These are phyloP conservation scores for Agrochola lota DNA, from an alignment of 2,888 invertebrate species.

Conservation along the genomic window DNA sequence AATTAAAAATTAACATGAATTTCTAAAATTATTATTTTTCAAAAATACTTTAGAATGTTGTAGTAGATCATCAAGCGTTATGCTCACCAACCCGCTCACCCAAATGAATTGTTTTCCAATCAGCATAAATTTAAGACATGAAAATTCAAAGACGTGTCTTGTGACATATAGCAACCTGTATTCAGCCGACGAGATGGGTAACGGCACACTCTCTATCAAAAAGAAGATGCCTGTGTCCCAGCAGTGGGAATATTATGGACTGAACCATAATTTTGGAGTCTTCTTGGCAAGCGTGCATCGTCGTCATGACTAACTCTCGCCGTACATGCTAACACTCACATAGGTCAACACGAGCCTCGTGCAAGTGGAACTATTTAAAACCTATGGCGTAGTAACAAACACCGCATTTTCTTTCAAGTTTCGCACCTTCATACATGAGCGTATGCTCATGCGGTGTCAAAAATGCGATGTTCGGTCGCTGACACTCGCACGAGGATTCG, in stretches of 20 bases:
- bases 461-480: not conserved
- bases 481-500: not conserved
- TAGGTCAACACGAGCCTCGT: no score
- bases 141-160: not conserved
- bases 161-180: not conserved
- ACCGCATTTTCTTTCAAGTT: no score
- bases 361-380: no score
- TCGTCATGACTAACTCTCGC: no score
- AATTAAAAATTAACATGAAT: not conserved
- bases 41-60: not conserved
- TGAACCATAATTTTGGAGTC: not conserved
- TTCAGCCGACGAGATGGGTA: no score
- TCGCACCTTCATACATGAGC: no score
- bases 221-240: not conserved
- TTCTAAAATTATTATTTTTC: not conserved
- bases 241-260: not conserved
- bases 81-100: no score
- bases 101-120: not conserved
- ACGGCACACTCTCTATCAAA: not conserved
- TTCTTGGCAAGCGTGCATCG: not conserved
- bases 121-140: no score
- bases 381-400: no score
- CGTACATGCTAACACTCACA: no score
- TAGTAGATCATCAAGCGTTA: not conserved
- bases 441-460: no score